Conservation (phyloP, 2,797 vertebrate genomes). For the Sparidentex hasta region DNA sequence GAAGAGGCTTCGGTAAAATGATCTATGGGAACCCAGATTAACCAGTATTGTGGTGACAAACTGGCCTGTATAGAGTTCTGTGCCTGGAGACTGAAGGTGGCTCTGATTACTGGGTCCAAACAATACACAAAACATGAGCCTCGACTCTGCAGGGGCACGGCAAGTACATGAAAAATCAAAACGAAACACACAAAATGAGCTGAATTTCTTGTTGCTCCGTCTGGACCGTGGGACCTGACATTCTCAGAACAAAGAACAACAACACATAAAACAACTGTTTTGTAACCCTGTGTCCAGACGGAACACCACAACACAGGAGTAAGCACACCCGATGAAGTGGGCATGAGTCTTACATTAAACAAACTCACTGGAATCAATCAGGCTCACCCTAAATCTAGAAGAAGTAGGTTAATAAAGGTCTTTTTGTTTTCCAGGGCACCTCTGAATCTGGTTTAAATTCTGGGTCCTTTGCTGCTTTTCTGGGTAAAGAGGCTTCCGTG, state of each 20-base stretch:
- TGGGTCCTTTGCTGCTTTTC: conserved; percentile 38
- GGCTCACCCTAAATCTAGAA: conserved; percentile 34
- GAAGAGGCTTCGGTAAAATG: conserved; percentile 38
- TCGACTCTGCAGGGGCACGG: conserved; percentile 7
- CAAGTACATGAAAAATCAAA: neutral
- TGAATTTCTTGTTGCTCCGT: conserved; percentile 25
- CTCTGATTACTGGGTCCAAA: conserved; percentile 68
- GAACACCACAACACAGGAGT: conserved; percentile 8
- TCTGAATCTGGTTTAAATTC: conserved; percentile 56
- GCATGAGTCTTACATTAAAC: conserved; percentile 40
- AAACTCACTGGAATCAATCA: conserved; percentile 40
- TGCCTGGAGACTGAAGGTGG: conserved; percentile 61
- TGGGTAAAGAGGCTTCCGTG: conserved; percentile 46
- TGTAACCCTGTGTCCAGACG: conserved; percentile 23
- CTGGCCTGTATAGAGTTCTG: conserved; percentile 55
- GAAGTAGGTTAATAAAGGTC: conserved; percentile 63
- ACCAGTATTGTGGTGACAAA: conserved; percentile 51
- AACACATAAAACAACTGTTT: conserved; percentile 33
- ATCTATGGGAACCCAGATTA: conserved; percentile 57
- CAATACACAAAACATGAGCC: conserved; percentile 63
- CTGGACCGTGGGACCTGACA: conserved; percentile 1
- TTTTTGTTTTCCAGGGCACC: conserved; percentile 46
- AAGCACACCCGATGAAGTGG: conserved; percentile 8
- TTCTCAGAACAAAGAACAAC: conserved; percentile 46
- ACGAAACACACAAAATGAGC: conserved; percentile 29